A percentile compares a stretch with the other conserved stretches of the same genome.
These are phyloP conservation scores for Helicoverpa assulta DNA, from an alignment of 2,888 invertebrate species.

Conservation along the genomic window DNA sequence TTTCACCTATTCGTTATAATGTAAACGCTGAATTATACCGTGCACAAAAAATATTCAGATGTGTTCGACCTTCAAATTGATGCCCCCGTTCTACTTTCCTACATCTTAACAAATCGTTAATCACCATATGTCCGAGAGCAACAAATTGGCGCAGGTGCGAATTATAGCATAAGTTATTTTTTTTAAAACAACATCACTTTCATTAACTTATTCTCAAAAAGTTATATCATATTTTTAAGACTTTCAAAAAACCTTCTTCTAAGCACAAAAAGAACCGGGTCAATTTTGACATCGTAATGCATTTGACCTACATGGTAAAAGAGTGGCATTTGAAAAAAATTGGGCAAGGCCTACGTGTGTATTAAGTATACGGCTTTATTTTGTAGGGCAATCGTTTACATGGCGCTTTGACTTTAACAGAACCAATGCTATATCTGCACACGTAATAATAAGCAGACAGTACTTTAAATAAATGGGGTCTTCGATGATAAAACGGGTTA, in stretches of 20 bases:
- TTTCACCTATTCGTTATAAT: constrained; percentile 73
- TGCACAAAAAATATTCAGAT: constrained; percentile 82
- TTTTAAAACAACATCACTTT: constrained; percentile 21
- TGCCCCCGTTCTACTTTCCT: constrained; percentile 88
- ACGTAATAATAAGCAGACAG: constrained; percentile 31
- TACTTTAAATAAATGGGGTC: constrained; percentile 36
- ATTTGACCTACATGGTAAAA: constrained; percentile 85
- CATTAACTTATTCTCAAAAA: constrained; percentile 18
- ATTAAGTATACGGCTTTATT: constrained; percentile 56
- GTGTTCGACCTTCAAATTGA: constrained; percentile 84
- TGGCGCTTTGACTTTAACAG: constrained; percentile 35
- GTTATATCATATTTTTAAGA: constrained; percentile 48
- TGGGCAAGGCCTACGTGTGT: constrained; percentile 69
- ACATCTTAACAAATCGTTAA: constrained; percentile 86
- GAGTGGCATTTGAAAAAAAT: constrained; percentile 80
- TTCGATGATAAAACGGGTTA: constrained; percentile 27
- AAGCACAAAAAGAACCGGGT: constrained; percentile 78
- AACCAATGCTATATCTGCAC: constrained; percentile 51
- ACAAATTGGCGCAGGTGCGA: constrained; percentile 62
- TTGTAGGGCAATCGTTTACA: constrained; percentile 58
- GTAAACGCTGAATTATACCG: constrained; percentile 74
- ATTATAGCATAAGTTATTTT: constrained; percentile 47
- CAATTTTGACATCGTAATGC: constrained; percentile 85
- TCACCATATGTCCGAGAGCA: constrained; percentile 76
- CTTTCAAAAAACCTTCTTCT: constrained; percentile 66